A percentile compares a stretch with the other conserved stretches of the same genome.
Evolutionary conservation across 2,113 vertebrate genomes (phyloP).

Genomic region (Ptilonorhynchus violaceus): DNA sequence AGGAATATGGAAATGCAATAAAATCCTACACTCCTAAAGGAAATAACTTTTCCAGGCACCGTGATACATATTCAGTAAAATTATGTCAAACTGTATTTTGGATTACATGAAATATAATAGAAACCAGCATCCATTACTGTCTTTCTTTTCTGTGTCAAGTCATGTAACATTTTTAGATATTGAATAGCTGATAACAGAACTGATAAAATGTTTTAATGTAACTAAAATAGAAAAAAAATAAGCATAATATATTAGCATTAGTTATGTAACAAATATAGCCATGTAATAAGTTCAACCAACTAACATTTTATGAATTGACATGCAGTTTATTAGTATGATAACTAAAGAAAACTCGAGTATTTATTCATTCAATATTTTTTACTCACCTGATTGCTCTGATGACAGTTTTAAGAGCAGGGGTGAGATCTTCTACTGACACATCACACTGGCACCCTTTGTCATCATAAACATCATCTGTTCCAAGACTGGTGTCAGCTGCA

Average conservation of each 20-base stretch:
- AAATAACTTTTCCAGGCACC: neutral
- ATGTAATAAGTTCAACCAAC: neutral
- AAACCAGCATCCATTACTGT: neutral
- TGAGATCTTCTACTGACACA: constrained; percentile 92
- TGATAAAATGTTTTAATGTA: neutral
- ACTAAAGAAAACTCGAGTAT: neutral
- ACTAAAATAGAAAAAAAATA: neutral
- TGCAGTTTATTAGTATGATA: neutral
- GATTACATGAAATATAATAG: neutral
- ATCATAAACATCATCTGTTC: constrained; percentile 87
- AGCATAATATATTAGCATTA: neutral
- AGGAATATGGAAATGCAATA: neutral
- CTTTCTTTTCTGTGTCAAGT: neutral
- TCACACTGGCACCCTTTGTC: constrained; percentile 96
- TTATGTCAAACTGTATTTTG: neutral
- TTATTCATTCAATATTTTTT: neutral
- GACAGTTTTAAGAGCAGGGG: constrained; percentile 90
- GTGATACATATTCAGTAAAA: neutral
- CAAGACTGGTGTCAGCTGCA: constrained; percentile 86
- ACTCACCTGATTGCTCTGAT: constrained; percentile 94
- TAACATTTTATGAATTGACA: neutral
- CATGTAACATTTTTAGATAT: neutral
- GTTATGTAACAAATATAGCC: neutral
- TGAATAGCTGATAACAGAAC: neutral
- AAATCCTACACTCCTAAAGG: neutral